Evolutionary conservation across 2,888 invertebrate genomes (phyloP).

Genomic region (Eristalis pertinax): DNA sequence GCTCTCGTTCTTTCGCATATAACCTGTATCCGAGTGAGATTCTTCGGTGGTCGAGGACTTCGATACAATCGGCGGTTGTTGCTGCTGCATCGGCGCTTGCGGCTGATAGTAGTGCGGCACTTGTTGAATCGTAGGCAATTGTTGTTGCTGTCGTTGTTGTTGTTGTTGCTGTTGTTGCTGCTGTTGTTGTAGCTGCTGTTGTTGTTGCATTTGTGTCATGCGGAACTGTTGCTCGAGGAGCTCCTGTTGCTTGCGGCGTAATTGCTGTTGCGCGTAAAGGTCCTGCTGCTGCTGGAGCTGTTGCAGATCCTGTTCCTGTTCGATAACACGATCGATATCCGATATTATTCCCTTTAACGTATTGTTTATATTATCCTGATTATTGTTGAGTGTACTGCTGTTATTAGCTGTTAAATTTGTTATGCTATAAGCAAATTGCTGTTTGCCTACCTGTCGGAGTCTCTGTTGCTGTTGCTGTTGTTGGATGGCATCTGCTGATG

Average conservation of each 20-base stretch:
- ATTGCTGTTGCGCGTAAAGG: constrained; percentile 45
- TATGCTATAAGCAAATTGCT: constrained; percentile 60
- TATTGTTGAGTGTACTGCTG: constrained; percentile 72
- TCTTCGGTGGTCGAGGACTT: constrained; percentile 68
- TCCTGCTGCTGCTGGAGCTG: constrained; percentile 66
- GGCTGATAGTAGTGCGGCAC: not conserved
- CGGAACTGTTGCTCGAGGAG: constrained; percentile 9
- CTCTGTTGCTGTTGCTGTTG: constrained; percentile 32
- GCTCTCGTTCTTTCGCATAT: constrained; percentile 68
- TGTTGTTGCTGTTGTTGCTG: not conserved
- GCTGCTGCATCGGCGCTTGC: constrained; percentile 9
- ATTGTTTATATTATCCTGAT: constrained; percentile 83
- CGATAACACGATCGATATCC: constrained; percentile 84
- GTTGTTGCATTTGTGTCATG: constrained; percentile 3
- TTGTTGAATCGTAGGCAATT: constrained; percentile 10
- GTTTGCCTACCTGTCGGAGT: constrained; percentile 56
- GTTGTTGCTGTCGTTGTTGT: constrained; percentile 20
- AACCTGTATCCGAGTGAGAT: constrained; percentile 72
- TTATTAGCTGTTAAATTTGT: constrained; percentile 68
- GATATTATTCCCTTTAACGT: constrained; percentile 84
- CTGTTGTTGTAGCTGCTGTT: constrained; percentile 11
- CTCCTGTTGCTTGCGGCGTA: constrained; percentile 57
- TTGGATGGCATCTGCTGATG: not conserved
- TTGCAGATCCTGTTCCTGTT: constrained; percentile 79
- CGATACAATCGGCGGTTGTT: constrained; percentile 49